These are phyloP conservation scores for Trypoxylon attenuatum DNA, from an alignment of 2,888 invertebrate species.

Conservation along the genomic window DNA sequence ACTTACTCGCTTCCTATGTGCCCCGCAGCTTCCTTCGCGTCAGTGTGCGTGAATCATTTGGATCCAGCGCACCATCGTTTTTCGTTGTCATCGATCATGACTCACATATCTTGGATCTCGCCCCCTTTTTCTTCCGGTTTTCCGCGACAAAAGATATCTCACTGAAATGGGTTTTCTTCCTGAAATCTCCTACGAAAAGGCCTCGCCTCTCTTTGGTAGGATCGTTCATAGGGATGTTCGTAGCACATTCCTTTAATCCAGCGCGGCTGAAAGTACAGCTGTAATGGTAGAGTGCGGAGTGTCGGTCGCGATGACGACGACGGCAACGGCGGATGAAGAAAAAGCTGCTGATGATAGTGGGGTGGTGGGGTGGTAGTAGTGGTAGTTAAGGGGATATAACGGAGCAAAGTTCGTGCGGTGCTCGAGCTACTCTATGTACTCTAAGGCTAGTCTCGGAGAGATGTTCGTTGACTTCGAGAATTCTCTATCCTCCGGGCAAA, in stretches of 20 bases:
- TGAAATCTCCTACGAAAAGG: too few relatives aligned
- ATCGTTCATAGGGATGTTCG: too few relatives aligned
- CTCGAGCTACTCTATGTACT: slow-evolving; percentile 3
- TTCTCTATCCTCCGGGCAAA: neutral
- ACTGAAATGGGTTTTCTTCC: too few relatives aligned
- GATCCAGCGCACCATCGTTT: slow-evolving; percentile 1
- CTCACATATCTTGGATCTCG: slow-evolving; percentile 17
- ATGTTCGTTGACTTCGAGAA: neutral
- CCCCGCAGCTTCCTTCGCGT: slow-evolving; percentile 13
- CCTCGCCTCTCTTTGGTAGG: too few relatives aligned
- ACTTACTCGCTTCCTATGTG: slow-evolving; percentile 1
- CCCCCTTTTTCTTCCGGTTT: slow-evolving; percentile 34
- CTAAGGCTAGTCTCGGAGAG: neutral
- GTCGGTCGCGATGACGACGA: slow-evolving; percentile 28
- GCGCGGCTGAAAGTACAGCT: slow-evolving; percentile 32
- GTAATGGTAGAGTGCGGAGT: slow-evolving; percentile 16
- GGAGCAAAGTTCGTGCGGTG: slow-evolving; percentile 33
- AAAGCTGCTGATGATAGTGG: slow-evolving; percentile 25
- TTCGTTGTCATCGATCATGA: slow-evolving; percentile 35
- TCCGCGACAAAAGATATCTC: too few relatives aligned
- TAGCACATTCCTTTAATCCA: too few relatives aligned
- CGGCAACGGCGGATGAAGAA: slow-evolving; percentile 22
- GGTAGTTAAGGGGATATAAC: slow-evolving; percentile 39
- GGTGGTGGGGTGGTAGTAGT: slow-evolving; percentile 16
- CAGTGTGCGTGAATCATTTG: neutral